Base-by-base conservation (phyloP, 1,140 invertebrate genomes). In the Drosophila navojoa region DNA sequence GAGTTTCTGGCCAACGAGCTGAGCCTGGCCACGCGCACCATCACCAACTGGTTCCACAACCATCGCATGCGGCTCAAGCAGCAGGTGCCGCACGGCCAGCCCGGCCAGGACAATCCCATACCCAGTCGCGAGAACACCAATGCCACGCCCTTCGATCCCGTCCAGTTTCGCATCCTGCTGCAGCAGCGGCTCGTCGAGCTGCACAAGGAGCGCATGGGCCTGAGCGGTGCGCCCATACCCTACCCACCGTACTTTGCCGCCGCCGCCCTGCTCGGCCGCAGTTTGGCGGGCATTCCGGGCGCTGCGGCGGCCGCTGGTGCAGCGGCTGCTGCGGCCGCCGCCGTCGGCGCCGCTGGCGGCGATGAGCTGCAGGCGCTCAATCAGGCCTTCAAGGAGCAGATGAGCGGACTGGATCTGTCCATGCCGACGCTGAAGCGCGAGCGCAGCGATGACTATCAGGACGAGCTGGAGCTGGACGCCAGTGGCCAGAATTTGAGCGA, bases 41-140 rank as follows among this genome's bases (percentile, higher is more conserved):
- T 99, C 68, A 98, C 97, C 15, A 99, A 99, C 92, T 99, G 98
- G 98, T 99, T 99, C 94, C 98, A 99, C 93, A 99, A 99, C 92
- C 98, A 99, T 93, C 95, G 98, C 62, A 99, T 99, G 97, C 95
- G 99, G 58, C 94, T 99, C 86, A 99, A 99, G 92, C 97, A 98
- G 90, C 95, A 95, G 77, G 95, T 96, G 44, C 96, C 96, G 0
- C 96, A 96, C 68, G 95, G 95, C 0, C 94, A 95, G 22, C 93
- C 94, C 1, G 94, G 94, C 5, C 77, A 81, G 66, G 89, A 91
- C 6, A 94, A 95, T 27, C 94, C 94, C 60, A 94, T 96, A 13
- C 95, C 96, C 0, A 94, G 95, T 32, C 93, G 95, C 42, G 95
- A 96, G 62, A 93, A 93, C 45, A 95, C 96, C 73, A 93, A 93